Base-by-base conservation (phyloP, 2,888 invertebrate genomes). In the Cryptocheilus praepositus region DNA sequence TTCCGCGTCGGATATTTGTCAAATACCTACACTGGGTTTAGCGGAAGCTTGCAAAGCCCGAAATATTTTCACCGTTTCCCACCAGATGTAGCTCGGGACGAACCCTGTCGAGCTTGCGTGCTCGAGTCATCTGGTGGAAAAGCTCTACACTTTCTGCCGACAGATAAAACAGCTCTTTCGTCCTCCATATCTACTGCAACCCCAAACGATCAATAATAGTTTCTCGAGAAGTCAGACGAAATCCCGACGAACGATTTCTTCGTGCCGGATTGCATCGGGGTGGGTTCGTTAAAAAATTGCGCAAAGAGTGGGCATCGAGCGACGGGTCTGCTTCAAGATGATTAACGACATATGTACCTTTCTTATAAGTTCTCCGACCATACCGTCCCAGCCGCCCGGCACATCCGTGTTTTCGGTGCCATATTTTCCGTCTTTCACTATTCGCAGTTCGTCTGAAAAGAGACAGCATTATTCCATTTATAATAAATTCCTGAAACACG, bases 381-480 rank as follows among this genome's bases (percentile, higher is more conserved):
- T 93, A 58, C 96, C 96, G 83, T 96, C 95, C 95, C 96, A 97
- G 58, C 94, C 94, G 25, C 94, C 95, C 72, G 93, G 92, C 1
- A 92, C 92, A 63, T 93, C 91, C 49, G 93, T 91, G 87, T 94
- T 94, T 89, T 95, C 95, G 13, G 93, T 92, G 0, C 96, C 96
- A 85, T 96, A 97, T 84, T 93, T 93, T 21, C 94, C 94, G 86
- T 98, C 98, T 83, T 94, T 95, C 1, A 96, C 96, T 64, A 96
- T 91, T 72, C 94, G 92, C 70, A 98, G 90, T 88, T 95, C 95
- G 91, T 96, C 96, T 96, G 89, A 74, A 90, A 90, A 68, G 63
- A 60, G 16, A 53, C 2, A 7, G 7, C 36, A 11, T 36, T 36
- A 36, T 11, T 36, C 36, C 36, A 7, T 11, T 36, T 36, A 36